Evolutionary conservation across 2,113 vertebrate genomes (phyloP), one percentile per base, ranked within the genome.

Genomic region (Castor canadensis): DNA sequence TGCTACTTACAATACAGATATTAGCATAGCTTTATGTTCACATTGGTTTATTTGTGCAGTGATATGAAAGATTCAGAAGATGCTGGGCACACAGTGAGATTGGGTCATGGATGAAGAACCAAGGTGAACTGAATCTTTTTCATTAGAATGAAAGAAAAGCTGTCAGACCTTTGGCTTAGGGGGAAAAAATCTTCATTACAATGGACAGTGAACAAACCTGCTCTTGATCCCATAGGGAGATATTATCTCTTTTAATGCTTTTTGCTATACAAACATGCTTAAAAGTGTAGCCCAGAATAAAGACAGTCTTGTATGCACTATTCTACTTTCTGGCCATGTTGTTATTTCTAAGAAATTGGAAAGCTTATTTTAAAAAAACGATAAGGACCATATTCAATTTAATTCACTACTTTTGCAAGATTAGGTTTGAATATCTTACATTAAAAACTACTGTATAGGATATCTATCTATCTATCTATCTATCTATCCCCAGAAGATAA

Each of bases 311-410:
- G 28, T 73, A 32, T 45, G 22, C 24, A 47, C 30, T 66, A 28
- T 58, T 66, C 9, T 32, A 30, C 9, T 71, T 17, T 80, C n/a
- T 71, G 62, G 13, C 13, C 20, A 67, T 20, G 8, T 28, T 79
- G 54, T 47, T 76, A 54, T 91, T 80, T 20, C 22, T 86, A 69
- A 95, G 75, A 79, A 75, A 87, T 13, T 32, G 45, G 19, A 62
- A 72, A 26, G 7, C 30, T 82, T 67, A 85, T 32, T 32, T 71
- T 62, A 16, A 92, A 60, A 24, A 60, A 60, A 83, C n/a, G 38
- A 15, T n/a, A n/a, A 52, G 81, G 73, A 95, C 89, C 77, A 73
- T 67, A 84, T 9, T 56, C 40, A 28, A 38, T 85, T 97, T 96
- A 96, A 97, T 95, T n/a, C n/a, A n/a, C n/a, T n/a, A n/a, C n/a